Percentiles rank a stretch among this genome's conserved stretches.
phyloP scores from a whole-genome alignment of 2,113 vertebrate species.

The Argyrosomus japonicus region DNA sequence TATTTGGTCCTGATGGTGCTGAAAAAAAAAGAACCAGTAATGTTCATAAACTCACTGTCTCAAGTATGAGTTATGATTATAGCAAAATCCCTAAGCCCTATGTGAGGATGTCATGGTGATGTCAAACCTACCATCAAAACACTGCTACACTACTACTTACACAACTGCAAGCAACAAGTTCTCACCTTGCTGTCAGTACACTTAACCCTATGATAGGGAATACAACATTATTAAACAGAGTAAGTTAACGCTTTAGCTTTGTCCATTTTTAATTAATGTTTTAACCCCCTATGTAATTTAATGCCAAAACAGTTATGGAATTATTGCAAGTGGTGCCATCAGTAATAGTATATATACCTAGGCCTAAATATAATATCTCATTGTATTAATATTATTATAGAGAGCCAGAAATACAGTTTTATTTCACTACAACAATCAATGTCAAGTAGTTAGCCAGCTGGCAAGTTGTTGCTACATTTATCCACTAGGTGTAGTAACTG shows the following conservation, averaged over 20 bases:
- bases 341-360: neutral
- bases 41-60: neutral
- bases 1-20: constrained; percentile 5
- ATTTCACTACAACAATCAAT: neutral
- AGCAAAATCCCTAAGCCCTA: neutral
- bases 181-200: too few species aligned
- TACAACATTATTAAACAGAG: too few species aligned
- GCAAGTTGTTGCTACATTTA: neutral
- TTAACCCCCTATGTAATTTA: neutral
- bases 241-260: too few species aligned
- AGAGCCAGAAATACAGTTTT: neutral
- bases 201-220: too few species aligned
- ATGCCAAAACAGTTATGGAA: neutral
- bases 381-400: neutral
- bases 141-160: neutral
- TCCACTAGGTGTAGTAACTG: neutral
- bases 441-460: neutral
- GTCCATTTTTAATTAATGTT: neutral
- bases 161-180: neutral
- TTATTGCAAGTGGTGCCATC: neutral
- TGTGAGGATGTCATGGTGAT: neutral
- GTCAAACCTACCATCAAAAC: neutral
- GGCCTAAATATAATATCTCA: neutral
- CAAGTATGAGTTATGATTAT: neutral
- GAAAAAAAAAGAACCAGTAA: neutral